Percentiles rank a stretch among this genome's conserved stretches.
These are phyloP conservation scores for Labeo calbasu DNA, from an alignment of 2,797 vertebrate species.

Conservation along the genomic window DNA sequence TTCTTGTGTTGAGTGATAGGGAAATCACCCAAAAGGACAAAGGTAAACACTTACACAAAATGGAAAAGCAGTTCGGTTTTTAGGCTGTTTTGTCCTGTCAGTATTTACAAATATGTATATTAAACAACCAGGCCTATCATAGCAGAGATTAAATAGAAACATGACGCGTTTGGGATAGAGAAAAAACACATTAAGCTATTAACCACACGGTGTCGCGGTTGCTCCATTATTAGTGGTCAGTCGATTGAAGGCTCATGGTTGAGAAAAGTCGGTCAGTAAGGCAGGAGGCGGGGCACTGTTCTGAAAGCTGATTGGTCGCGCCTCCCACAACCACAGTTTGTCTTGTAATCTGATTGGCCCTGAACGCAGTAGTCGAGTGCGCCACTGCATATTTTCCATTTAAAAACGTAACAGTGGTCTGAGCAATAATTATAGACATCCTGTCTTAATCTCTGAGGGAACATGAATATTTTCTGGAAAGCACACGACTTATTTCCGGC, in stretches of 20 bases:
- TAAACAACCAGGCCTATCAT: too few species aligned
- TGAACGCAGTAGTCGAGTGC: background rate
- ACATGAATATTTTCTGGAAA: background rate
- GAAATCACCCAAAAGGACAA: background rate
- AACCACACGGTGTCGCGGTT: constrained; percentile 54
- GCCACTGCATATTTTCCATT: background rate
- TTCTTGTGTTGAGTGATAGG: background rate
- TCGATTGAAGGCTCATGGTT: background rate
- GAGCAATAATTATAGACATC: constrained; percentile 7
- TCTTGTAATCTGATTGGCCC: constrained; percentile 34
- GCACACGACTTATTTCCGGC: constrained; percentile 2
- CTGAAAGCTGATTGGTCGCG: constrained; percentile 55
- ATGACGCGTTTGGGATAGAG: background rate
- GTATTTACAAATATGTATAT: background rate
- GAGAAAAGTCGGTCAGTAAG: constrained; percentile 32
- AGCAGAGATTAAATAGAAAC: background rate
- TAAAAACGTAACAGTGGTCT: background rate
- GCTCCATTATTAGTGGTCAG: background rate
- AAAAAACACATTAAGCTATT: background rate
- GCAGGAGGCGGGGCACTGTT: constrained; percentile 37
- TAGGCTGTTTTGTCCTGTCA: background rate
- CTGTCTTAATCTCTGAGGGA: background rate
- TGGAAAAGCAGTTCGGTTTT: background rate
- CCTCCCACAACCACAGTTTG: constrained; percentile 25
- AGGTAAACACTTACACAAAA: background rate